These are phyloP conservation scores for Crocuta crocuta DNA, from an alignment of 2,113 vertebrate species.

Conservation along the genomic window DNA sequence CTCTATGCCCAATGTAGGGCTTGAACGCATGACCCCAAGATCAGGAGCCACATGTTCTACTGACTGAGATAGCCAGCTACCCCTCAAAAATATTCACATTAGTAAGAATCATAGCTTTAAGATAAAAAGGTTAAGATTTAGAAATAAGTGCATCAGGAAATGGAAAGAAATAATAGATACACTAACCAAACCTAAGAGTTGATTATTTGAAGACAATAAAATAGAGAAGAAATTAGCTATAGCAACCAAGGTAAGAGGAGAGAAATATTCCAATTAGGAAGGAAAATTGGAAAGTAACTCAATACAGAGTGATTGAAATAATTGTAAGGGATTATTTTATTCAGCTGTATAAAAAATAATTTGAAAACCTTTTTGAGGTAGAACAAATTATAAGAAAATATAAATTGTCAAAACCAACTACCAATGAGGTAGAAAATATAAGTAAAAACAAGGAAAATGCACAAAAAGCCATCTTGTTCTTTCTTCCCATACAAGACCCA, in stretches of 20 bases:
- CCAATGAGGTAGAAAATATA: slow-evolving; percentile 26
- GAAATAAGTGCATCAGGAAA: slow-evolving; percentile 36
- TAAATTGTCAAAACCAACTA: background rate
- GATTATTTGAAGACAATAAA: slow-evolving; percentile 36
- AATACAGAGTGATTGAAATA: background rate
- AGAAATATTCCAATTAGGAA: background rate
- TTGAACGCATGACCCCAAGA: background rate
- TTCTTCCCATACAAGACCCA: background rate
- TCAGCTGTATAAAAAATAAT: slow-evolving; percentile 1
- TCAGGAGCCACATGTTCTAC: background rate
- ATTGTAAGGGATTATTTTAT: background rate
- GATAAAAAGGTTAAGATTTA: background rate
- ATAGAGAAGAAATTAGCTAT: background rate
- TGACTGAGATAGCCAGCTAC: background rate
- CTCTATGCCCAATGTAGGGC: background rate
- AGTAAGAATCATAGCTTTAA: slow-evolving; percentile 21
- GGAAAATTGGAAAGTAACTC: background rate
- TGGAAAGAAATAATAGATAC: background rate
- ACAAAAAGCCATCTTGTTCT: background rate
- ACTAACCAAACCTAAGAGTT: background rate
- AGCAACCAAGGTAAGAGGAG: background rate
- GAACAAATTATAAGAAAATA: background rate
- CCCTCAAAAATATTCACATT: background rate
- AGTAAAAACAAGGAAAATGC: background rate
- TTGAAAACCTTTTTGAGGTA: background rate